Base-by-base conservation (phyloP, 2,797 vertebrate genomes). In the Capromys pilorides region DNA sequence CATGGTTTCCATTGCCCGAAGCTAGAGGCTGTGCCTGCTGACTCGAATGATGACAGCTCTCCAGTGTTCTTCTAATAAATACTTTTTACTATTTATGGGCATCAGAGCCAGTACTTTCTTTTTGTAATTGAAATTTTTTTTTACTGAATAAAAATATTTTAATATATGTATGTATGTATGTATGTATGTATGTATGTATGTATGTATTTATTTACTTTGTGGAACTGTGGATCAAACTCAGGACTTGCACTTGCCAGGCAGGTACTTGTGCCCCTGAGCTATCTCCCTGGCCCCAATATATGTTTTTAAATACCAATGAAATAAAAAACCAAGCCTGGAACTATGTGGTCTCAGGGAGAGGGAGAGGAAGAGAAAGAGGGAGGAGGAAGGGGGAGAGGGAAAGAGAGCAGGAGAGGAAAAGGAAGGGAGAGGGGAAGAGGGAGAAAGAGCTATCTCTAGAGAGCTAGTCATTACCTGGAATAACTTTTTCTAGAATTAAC, bases 281-380 rank as follows among this genome's bases (percentile, higher is more conserved):
- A 45, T 45, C 45, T 45, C 45, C 45, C 45, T 8, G 8, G 45
- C 45, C n/a, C n/a, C 59, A 87, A 69, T 64, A 79, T 90, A 0
- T 92, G 83, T 41, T 85, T 88, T 81, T 66, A 96, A 57, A 85
- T 91, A 54, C 16, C 19, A 2, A 81, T 49, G 49, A 84, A 86
- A 54, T 45, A 36, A 71, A 94, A 93, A 86, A 51, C 39, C 61
- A 26, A 96, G 22, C 49, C n/a, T 81, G 54, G 59, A 86, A 26
- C 36, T 39, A 0, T 51, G 1, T 33, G 11, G 22, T 75, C 71
- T 75, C 39, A 75, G 12, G 22, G 22, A 45, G 22, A 41, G 22
- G 39, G 11, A 26, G 71, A 62, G 45, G 45, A 45, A 45, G 45
- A 45, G 45, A 8, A 8, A 8, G 45, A 8, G 8, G 45, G 45